Evolutionary conservation across 2,113 vertebrate species (phyloP), one percentile per base, ranked within the genome.

Genomic region (Glareola pratincola): DNA sequence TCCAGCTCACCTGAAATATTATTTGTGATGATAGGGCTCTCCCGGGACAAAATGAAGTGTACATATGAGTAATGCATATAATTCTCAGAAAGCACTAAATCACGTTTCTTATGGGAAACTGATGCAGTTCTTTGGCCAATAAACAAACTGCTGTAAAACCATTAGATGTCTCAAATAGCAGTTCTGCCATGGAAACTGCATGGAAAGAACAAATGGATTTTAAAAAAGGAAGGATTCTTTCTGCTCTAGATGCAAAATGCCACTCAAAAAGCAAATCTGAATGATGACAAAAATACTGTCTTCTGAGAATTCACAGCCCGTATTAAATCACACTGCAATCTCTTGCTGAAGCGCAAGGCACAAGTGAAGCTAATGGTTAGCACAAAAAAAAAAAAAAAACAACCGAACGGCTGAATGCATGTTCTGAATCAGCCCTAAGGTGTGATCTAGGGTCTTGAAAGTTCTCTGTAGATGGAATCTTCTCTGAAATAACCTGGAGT

Each of bases 141-240:
- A 85, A 89, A 71, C n/a, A 84, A 95, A n/a, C n/a, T 81, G 30
- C 54, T 80, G 30, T 54, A 91, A 91, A 94, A 91, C 23, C 21
- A 43, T 20, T 3, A 0, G 39, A 67, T 43, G 67, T 66, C 68
- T 91, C 72, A 89, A 59, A 77, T 23, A 74, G 68, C 59, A 79
- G 48, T 79, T 85, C 81, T 88, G n/a, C 80, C 66, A 90, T 73
- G 87, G 90, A 96, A 95, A 94, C 43, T 53, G 66, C 45, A 82
- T 66, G 22, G 53, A 79, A 85, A 89, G 64, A 87, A 87, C 39
- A 11, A 3, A 59, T 3, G 12, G 16, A 22, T 68, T 91, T 78
- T 27, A 4, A 37, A 85, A 92, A 88, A 48, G 5, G 32, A 94
- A 92, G 36, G 21, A 43, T 75, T 79, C 17, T 85, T 91, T 76